Evolutionary conservation across 2,888 invertebrate species (phyloP), one percentile per base, ranked within the genome.

Genomic region (Pyrrhopygopsis socrates): DNA sequence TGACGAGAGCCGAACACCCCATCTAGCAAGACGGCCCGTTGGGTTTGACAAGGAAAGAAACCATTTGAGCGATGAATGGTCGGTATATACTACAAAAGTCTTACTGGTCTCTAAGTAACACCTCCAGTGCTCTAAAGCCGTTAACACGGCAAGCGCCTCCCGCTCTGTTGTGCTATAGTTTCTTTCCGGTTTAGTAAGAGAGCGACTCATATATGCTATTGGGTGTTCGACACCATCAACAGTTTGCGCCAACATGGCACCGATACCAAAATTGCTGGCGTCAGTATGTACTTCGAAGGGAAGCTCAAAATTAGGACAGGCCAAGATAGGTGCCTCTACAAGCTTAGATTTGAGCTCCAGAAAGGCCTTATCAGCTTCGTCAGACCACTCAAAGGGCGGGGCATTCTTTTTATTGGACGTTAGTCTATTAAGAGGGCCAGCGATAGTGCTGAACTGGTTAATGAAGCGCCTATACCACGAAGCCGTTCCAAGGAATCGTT

Each of bases 351-450:
- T n/a, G n/a, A n/a, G n/a, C n/a, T n/a, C n/a, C 9, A 18, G 1
- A n/a, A 91, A 92, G 15, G 90, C 81, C 0, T 41, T 27, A 2
- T 92, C 90, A 11, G 92, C 90, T 45, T 92, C 90, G 1, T 24
- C 2, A 6, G 86, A 82, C 93, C 93, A 94, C 0, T 20, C 0
- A 67, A 94, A 93, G 2, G 89, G 63, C 2, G 92, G 89, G 4
- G 84, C 54, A 4, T 80, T 76, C 22, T 93, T 94, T 18, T 77
- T 76, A 11, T 58, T 84, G 1, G 91, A 92, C 1, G 93, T 94
- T 9, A 94, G 60, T 11, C 34, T 79, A 38, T 94, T 94, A 2
- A 94, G 63, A 0, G 94, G 93, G 6, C 81, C 92, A 2, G 93
- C 92, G 0, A 93, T 68, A 0, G 90, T 87, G 65, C 92, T 92